Evolutionary conservation across 2,113 vertebrate species (phyloP), one percentile per base, ranked within the genome.

Genomic region (Numenius arquata): DNA sequence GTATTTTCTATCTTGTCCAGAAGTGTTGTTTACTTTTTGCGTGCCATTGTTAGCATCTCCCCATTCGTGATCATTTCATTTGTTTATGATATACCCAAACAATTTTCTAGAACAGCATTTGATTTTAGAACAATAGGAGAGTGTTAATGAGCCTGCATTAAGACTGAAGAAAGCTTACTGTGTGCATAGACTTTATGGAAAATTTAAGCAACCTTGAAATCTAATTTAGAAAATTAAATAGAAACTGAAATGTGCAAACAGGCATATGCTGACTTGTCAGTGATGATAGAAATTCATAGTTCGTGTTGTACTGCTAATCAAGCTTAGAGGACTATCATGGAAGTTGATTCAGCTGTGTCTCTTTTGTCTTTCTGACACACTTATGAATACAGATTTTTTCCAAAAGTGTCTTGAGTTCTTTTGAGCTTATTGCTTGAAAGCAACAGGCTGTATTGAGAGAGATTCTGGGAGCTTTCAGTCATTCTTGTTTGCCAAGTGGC

Each of bases 141-240:
- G 68, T 16, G 58, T 78, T 96, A 75, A 90, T 92, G 80, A 94
- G 70, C 53, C 62, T 82, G 29, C 76, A 29, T 56, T 70, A 50
- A 56, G 82, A 30, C 73, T 71, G 85, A 71, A 68, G 56, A 68
- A 83, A 63, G 43, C 85, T 90, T 36, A 19, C 38, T 52, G 32
- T 78, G 68, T 74, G 56, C 52, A 29, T n/a, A 15, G 8, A 12
- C 36, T 38, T 88, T 36, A 53, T 79, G 74, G 80, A 87, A 56
- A 65, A 85, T 40, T 55, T 87, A 77, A 95, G 77, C 85, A 96
- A 62, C 75, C 58, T 93, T 87, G 88, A 89, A 92, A 93, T 93
- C 47, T 68, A 70, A 88, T 93, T 90, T 91, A 62, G 48, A 72
- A 84, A 85, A 92, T 92, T 23, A 89, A 92, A 53, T 76, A 77